Evolutionary conservation across 2,113 vertebrate species (phyloP), one percentile per base, ranked within the genome.

Genomic region (Cyrtonyx montezumae): DNA sequence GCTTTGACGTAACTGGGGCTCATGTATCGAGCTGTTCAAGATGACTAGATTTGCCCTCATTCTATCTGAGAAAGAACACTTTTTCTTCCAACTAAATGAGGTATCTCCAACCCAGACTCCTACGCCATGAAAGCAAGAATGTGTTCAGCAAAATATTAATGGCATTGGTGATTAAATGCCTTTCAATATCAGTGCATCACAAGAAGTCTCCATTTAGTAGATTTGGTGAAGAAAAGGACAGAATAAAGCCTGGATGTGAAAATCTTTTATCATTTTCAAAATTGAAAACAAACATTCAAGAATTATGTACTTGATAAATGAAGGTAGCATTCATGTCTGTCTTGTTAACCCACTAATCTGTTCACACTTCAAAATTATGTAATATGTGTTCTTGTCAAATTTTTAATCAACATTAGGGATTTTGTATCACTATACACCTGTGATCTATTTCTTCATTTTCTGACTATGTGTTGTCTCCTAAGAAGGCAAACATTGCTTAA

Each of bases 381-480:
- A 18, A 2, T 30, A 4, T 2, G 5, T 1, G 16, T 18, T 79
- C 61, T 79, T 49, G 15, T 34, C 36, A 79, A 73, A 70, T 83
- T n/a, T 70, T 85, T 6, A 90, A 79, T 45, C 21, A 80, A 34
- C 28, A 2, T 3, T 18, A 36, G 13, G 13, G 15, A 25, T 15
- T 61, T 16, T 0, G 3, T 9, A 2, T 1, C 5, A 25, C 2
- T 45, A 2, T 18, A 84, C 25, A 34, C 1, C 4, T 28, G 0
- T 30, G 18, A 55, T 6, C 5, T 67, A 9, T 55, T 75, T 71
- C 37, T 76, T 75, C 55, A 15, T 13, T 53, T 73, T 66, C 21
- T 37, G 40, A 46, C 28, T 65, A 17, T 7, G 51, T 46, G 6
- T 5, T 73, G 3, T 22, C 12, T 62, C 13, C 36, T 49, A 62